These are phyloP conservation scores for Amphilophus citrinellus DNA, from an alignment of 2,113 vertebrate genomes.

Conservation along the genomic window DNA sequence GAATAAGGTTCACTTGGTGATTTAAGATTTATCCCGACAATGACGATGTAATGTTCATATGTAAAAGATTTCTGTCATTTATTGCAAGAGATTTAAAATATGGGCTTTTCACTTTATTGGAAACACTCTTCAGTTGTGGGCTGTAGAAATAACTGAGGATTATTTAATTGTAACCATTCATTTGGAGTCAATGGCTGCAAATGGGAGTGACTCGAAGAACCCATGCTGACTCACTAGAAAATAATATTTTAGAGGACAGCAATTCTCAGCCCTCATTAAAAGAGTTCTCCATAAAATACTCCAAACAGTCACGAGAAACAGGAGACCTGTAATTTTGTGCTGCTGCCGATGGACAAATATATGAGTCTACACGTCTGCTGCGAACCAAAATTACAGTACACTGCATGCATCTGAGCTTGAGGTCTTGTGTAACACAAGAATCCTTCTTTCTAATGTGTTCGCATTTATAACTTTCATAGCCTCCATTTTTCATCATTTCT, in stretches of 20 bases:
- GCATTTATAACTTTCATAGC: slow-evolving; percentile 60
- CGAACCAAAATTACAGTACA: slow-evolving; percentile 75
- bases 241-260: slow-evolving; percentile 60
- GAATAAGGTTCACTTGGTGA: neutral
- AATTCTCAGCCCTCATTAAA: slow-evolving; percentile 62
- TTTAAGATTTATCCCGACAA: slow-evolving; percentile 27
- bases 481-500: slow-evolving; percentile 52
- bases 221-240: slow-evolving; percentile 57
- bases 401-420: slow-evolving; percentile 47
- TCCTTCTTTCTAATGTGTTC: slow-evolving; percentile 44
- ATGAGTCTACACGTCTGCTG: slow-evolving; percentile 70
- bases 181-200: slow-evolving; percentile 17
- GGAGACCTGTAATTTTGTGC: slow-evolving; percentile 76
- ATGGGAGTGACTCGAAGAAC: slow-evolving; percentile 35
- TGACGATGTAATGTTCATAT: slow-evolving; percentile 20
- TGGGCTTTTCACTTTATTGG: neutral
- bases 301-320: slow-evolving; percentile 56
- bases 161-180: slow-evolving; percentile 39
- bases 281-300: slow-evolving; percentile 56
- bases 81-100: slow-evolving; percentile 9
- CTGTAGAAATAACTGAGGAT: slow-evolving; percentile 27
- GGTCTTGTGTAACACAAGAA: slow-evolving; percentile 63
- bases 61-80: slow-evolving; percentile 22
- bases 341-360: slow-evolving; percentile 75
- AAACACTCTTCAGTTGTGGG: slow-evolving; percentile 36